Conservation (phyloP, 2,888 invertebrate species). For the Orthosia gracilis region DNA sequence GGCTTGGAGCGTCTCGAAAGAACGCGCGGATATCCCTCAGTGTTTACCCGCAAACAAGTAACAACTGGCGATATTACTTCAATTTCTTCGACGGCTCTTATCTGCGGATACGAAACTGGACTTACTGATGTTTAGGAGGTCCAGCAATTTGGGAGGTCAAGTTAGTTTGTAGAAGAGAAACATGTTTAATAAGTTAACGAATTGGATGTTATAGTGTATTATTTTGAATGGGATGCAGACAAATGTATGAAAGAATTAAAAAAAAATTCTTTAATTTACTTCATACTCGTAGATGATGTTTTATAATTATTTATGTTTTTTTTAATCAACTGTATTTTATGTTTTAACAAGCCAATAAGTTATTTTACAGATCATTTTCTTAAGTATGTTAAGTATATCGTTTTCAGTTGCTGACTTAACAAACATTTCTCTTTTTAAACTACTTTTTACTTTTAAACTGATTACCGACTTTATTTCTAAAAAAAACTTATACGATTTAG, state of each 20-base stretch:
- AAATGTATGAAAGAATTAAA: background rate
- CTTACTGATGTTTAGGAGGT: slow-evolving; percentile 58
- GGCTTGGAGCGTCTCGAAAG: slow-evolving; percentile 67
- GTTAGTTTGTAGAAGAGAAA: background rate
- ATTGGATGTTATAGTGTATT: background rate
- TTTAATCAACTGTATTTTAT: background rate
- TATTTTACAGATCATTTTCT: background rate
- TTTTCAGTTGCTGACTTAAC: background rate
- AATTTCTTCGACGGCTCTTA: slow-evolving; percentile 83
- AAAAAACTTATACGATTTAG: background rate
- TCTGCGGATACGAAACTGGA: slow-evolving; percentile 72
- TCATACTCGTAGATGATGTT: background rate
- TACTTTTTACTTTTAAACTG: background rate
- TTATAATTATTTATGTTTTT: background rate
- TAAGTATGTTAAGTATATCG: background rate
- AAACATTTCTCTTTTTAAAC: background rate
- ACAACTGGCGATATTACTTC: slow-evolving; percentile 82
- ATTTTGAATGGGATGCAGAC: background rate
- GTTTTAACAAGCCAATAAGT: too few species aligned
- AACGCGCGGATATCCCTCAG: slow-evolving; percentile 68
- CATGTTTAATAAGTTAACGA: background rate
- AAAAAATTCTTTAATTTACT: background rate
- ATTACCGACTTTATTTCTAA: background rate
- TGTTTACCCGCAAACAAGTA: slow-evolving; percentile 80
- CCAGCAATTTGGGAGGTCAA: slow-evolving; percentile 14